These are phyloP conservation scores for Catagonus wagneri DNA, from an alignment of 2,113 vertebrate species.

Conservation along the genomic window DNA sequence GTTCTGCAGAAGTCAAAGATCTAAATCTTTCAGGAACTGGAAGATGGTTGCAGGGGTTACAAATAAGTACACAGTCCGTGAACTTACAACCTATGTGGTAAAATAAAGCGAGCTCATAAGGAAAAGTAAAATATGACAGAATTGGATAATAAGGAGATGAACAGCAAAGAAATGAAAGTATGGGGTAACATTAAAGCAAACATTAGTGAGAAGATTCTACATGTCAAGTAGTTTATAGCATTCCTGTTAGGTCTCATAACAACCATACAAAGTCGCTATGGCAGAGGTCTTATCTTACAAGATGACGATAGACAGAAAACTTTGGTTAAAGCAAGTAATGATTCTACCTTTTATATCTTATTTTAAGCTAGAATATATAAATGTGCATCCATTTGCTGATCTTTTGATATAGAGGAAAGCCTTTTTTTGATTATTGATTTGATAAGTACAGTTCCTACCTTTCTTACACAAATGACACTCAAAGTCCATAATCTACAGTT, in stretches of 20 bases:
- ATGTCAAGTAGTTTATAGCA: neutral
- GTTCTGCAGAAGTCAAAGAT: neutral
- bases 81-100: neutral
- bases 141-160: neutral
- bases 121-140: neutral
- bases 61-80: neutral
- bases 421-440: slow-evolving; percentile 43
- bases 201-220: neutral
- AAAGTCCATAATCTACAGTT: neutral
- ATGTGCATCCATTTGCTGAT: neutral
- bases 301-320: neutral
- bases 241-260: neutral
- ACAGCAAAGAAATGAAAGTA: neutral
- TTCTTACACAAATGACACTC: neutral
- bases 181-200: neutral
- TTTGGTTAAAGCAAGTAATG: neutral
- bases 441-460: neutral
- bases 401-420: neutral
- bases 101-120: neutral
- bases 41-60: neutral
- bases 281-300: neutral
- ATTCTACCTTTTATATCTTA: neutral
- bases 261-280: neutral
- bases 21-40: neutral
- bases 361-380: slow-evolving; percentile 43